Evolutionary conservation across 1,140 invertebrate species (phyloP).

Genomic region (Drosophila kikkawai): DNA sequence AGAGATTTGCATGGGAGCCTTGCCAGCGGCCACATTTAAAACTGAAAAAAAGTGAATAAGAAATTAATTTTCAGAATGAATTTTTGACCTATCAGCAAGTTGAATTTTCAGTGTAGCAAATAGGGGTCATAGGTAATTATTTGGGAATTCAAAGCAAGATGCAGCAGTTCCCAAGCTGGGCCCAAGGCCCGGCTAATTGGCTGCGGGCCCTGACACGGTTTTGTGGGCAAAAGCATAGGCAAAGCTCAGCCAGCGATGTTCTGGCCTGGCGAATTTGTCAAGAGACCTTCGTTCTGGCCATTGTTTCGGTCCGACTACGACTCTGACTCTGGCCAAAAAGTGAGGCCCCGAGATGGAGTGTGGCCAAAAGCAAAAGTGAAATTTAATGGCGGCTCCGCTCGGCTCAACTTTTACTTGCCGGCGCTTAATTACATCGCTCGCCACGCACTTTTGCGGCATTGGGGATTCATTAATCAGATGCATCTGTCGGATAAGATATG

Average conservation of each 20-base stretch:
- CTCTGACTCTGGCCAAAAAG: neutral
- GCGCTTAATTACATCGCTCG: constrained; percentile 76
- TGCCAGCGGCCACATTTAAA: constrained; percentile 97
- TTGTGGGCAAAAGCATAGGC: constrained; percentile 13
- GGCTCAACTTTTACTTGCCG: constrained; percentile 59
- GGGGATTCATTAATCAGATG: constrained; percentile 82
- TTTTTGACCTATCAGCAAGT: no score
- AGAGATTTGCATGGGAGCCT: constrained; percentile 97
- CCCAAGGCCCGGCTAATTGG: constrained; percentile 50
- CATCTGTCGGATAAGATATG: constrained; percentile 75
- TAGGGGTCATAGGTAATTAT: constrained; percentile 31
- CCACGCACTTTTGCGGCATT: constrained; percentile 71
- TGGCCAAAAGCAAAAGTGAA: constrained; percentile 72
- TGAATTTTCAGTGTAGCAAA: neutral
- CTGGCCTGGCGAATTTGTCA: constrained; percentile 48
- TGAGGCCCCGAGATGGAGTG: neutral
- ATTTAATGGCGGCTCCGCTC: constrained; percentile 49
- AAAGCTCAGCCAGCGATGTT: constrained; percentile 6
- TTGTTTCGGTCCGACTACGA: neutral
- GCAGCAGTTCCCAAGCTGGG: constrained; percentile 39
- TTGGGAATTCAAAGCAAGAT: constrained; percentile 19
- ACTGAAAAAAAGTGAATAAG: constrained; percentile 87
- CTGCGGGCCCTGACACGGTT: constrained; percentile 44
- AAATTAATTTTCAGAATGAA: no score
- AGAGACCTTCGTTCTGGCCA: constrained; percentile 47